phyloP scores from a whole-genome alignment of 2,113 vertebrate species.

The Eulemur rufifrons region DNA sequence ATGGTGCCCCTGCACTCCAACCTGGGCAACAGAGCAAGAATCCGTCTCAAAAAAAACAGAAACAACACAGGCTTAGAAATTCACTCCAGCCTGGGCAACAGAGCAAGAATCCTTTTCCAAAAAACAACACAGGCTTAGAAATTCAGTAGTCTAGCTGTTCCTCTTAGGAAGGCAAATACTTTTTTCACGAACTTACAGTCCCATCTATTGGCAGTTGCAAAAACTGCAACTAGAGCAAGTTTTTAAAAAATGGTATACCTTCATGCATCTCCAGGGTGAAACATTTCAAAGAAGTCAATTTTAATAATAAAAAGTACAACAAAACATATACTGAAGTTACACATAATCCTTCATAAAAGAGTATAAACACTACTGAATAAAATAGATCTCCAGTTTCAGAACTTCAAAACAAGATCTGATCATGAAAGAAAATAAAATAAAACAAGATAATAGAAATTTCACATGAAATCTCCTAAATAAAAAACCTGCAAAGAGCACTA shows the following conservation, averaged over 20 bases:
- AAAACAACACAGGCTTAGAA: not conserved
- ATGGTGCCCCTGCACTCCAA: no score
- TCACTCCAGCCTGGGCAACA: no score
- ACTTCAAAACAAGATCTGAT: not conserved
- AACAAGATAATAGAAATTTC: slow-evolving; percentile 3
- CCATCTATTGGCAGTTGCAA: slow-evolving; percentile 55
- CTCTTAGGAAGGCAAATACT: not conserved
- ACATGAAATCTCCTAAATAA: not conserved
- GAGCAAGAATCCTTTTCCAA: no score
- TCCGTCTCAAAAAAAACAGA: no score
- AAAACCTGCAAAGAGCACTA: not conserved
- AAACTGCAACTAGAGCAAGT: not conserved
- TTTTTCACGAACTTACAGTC: slow-evolving; percentile 16
- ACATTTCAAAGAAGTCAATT: slow-evolving; percentile 4
- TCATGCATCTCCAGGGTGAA: no score
- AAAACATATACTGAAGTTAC: not conserved
- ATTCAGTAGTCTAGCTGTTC: not conserved
- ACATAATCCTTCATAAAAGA: slow-evolving; percentile 13
- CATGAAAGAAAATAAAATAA: not conserved
- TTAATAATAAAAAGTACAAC: not conserved
- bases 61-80: no score
- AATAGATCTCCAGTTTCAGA: not conserved
- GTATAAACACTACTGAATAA: slow-evolving; percentile 2
- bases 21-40: no score
- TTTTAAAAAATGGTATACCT: not conserved